A percentile compares a stretch with the other conserved stretches of the same genome.
These are phyloP conservation scores for Chymomyza costata DNA, from an alignment of 1,140 invertebrate genomes.

Conservation along the genomic window DNA sequence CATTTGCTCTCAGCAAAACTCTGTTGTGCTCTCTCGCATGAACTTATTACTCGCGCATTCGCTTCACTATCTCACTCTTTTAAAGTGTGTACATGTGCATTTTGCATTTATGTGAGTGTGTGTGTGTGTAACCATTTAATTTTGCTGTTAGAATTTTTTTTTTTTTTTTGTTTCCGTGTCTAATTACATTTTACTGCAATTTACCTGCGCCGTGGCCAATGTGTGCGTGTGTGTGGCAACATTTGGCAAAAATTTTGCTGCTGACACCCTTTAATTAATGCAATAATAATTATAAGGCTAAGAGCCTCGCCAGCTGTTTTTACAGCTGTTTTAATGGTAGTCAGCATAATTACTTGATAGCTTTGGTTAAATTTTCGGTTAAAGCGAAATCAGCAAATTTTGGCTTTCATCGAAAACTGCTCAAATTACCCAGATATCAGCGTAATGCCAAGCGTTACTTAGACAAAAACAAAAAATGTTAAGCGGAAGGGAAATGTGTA, in stretches of 20 bases:
- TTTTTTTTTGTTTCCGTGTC: not conserved
- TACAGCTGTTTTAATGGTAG: slow-evolving; percentile 42
- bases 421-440: slow-evolving; percentile 42
- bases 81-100: slow-evolving; percentile 10
- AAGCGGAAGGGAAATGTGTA: slow-evolving; percentile 4
- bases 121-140: not conserved
- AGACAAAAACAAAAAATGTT: too few relatives aligned
- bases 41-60: too few relatives aligned
- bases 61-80: too few relatives aligned
- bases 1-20: too few relatives aligned
- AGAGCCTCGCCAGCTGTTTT: slow-evolving; percentile 36
- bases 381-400: too few relatives aligned
- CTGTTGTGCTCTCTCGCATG: too few relatives aligned
- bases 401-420: slow-evolving; percentile 5
- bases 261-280: too few relatives aligned
- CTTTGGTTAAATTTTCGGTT: slow-evolving; percentile 3
- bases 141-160: not conserved
- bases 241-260: slow-evolving; percentile 10
- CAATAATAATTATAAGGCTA: too few relatives aligned
- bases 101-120: slow-evolving; percentile 7
- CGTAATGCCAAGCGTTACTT: slow-evolving; percentile 23
- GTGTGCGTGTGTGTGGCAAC: slow-evolving; percentile 1
- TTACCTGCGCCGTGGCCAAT: slow-evolving; percentile 5
- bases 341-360: slow-evolving; percentile 30
- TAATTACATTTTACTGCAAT: slow-evolving; percentile 34